These are phyloP conservation scores for Pollenia labialis DNA, from an alignment of 2,888 invertebrate genomes.

Conservation along the genomic window DNA sequence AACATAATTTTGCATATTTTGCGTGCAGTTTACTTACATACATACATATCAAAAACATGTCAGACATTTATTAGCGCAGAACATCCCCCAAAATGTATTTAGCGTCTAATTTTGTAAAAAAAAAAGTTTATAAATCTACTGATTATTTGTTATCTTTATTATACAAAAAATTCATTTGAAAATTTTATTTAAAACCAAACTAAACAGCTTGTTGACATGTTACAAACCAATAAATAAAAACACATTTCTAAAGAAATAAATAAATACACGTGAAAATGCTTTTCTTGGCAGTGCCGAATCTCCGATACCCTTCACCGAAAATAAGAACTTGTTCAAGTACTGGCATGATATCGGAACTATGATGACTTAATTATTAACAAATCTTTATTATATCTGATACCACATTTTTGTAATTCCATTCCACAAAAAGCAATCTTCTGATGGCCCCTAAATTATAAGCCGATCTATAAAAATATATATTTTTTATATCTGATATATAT, in stretches of 20 bases:
- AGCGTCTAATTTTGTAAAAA: neutral
- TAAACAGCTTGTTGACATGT: slow-evolving; percentile 64
- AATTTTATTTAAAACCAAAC: slow-evolving; percentile 35
- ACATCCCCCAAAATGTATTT: neutral
- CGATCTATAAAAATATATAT: too few species aligned
- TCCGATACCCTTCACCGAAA: too few species aligned
- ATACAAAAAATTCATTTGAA: slow-evolving; percentile 20
- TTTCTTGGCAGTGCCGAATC: too few species aligned
- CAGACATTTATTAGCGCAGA: slow-evolving; percentile 41
- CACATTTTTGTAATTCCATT: too few species aligned
- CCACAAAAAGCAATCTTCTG: too few species aligned
- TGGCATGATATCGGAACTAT: too few species aligned
- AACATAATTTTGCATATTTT: neutral
- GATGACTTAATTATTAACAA: too few species aligned
- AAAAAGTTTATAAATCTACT: slow-evolving; percentile 22
- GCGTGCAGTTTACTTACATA: neutral
- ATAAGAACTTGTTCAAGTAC: too few species aligned
- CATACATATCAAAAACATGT: slow-evolving; percentile 7
- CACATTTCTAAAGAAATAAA: slow-evolving; percentile 3
- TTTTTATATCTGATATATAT: too few species aligned
- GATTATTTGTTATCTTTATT: slow-evolving; percentile 58
- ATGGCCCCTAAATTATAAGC: too few species aligned
- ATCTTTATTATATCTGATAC: too few species aligned
- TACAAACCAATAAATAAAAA: slow-evolving; percentile 56
- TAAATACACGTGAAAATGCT: neutral